phyloP scores from a whole-genome alignment of 2,888 invertebrate genomes.

The Eupithecia exiguata region DNA sequence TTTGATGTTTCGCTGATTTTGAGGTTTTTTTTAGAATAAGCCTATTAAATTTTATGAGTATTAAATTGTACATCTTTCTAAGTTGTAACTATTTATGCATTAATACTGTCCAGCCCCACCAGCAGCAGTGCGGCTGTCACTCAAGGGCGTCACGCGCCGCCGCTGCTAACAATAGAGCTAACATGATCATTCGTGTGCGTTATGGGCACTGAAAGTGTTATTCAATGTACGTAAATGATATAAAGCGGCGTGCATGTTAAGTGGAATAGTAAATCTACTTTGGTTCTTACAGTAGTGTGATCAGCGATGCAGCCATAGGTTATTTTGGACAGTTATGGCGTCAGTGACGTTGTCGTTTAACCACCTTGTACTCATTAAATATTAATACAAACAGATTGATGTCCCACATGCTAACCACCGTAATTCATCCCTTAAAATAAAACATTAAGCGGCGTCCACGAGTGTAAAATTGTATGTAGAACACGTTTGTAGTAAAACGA shows the following conservation, averaged over 20 bases:
- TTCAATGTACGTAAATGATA: neutral
- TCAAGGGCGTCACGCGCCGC: neutral
- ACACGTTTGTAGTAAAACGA: conserved; percentile 14
- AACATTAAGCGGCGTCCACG: conserved; percentile 25
- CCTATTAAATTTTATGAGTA: too few relatives aligned
- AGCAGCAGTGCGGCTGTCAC: neutral
- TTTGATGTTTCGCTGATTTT: too few relatives aligned
- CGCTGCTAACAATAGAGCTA: neutral
- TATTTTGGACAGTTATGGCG: neutral
- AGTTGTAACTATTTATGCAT: too few relatives aligned
- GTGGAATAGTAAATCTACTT: neutral
- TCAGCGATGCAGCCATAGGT: neutral
- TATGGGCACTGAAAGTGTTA: neutral
- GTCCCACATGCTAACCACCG: conserved; percentile 15
- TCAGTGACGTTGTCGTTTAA: neutral
- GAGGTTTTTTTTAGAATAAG: too few relatives aligned
- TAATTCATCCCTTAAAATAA: conserved; percentile 30
- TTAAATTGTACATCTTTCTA: too few relatives aligned
- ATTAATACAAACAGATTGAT: conserved; percentile 8
- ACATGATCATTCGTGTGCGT: neutral
- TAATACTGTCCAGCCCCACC: neutral
- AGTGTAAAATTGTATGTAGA: conserved; percentile 32
- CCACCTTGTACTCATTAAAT: neutral
- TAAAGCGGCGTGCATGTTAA: neutral
- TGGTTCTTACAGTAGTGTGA: neutral